Evolutionary conservation across 1,140 invertebrate species (phyloP), one percentile per base, ranked within the genome.

Genomic region (Drosophila truncata): DNA sequence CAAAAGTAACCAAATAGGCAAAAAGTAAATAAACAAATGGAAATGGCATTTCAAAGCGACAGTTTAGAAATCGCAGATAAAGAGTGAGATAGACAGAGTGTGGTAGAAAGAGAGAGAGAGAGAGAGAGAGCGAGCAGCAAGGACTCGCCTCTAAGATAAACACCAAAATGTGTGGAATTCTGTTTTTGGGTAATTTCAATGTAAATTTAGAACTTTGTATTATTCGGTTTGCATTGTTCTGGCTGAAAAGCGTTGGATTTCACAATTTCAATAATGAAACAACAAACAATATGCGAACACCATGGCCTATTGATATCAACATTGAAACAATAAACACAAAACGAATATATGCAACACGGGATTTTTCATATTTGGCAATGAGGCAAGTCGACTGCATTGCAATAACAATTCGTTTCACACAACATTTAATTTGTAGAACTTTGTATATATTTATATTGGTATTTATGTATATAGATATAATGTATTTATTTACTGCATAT

Each of bases 391-490:
- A 74, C 35, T 65, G 71, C 62, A 85, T 85, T 71, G 82, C 82
- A 86, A 86, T 29, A 87, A 85, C 82, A 74, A 86, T 74, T 85
- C 29, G 35, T 75, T 75, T 73, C 66, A 85, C 83, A 87, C 84
- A 87, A 87, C 84, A 87, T 80, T 80, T 63, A 85, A 86, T 78
- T 86, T 66, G 47, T 74, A 82, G 70, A 80, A 84, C 67, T 64
- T 66, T 73, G 65, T 73, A 59, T 65, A 52, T 50, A 76, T 67
- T 60, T 74, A 80, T 74, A 58, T 49, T 57, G 20, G 61, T 59
- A 55, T 67, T 29, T 72, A 60, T 69, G 55, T 81, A 81, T 78
- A 78, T 44, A 75, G 46, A 76, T 62, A 85, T 74, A 78, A 58
- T 50, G 78, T 74, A 78, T 82, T 78, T 49, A 82, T 64, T 35